Base-by-base conservation (phyloP, 2,113 vertebrate genomes). In the Neolamprologus sp. region DNA sequence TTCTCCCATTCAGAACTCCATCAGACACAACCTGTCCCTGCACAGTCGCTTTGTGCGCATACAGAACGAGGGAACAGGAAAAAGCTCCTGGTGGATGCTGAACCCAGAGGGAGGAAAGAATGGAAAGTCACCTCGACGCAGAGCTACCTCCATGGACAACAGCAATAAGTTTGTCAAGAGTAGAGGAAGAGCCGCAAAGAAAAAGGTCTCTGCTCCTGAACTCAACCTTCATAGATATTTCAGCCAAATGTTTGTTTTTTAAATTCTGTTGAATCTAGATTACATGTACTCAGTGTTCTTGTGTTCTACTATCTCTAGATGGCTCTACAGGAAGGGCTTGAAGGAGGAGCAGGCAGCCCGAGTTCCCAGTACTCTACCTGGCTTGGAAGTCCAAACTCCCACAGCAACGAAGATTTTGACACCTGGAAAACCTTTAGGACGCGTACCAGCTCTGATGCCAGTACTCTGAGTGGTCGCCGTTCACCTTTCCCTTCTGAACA, bases 71-170 rank as follows among this genome's bases (percentile, higher is more conserved):
- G 98, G 98, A 51, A 99, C 98, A 1, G 99, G 99, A 16, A 99
- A 99, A 94, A 99, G 99, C 94, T 99, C 99, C 35, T 99, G 99
- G 99, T 99, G 99, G 99, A 99, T 99, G 97, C 96, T 99, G 79
- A 99, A 99, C 89, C 98, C 99, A 4, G 98, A 99, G 80, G 99
- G 99, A 21, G 98, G 98, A 35, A 99, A 99, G 94, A 99, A 96
- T 3, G 98, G 98, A 10, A 99, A 99, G 86, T 99, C 98, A 14
- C 98, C 98, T 21, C 96, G 98, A 80, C 98, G 99, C 91, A 96
- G 99, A 93, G 98, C 98, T 0, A 97, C 97, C 0, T 99, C 99
- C 82, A 99, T 99, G 98, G 98, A 99, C 96, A 99, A 99, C 97
- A 99, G 97, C 96, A 99, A 98, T 93, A 99, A 99, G 92, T 97